Percentiles rank a stretch among this genome's conserved stretches.
Evolutionary conservation across 2,113 vertebrate species (phyloP).

Genomic region (Podilymbus podiceps): DNA sequence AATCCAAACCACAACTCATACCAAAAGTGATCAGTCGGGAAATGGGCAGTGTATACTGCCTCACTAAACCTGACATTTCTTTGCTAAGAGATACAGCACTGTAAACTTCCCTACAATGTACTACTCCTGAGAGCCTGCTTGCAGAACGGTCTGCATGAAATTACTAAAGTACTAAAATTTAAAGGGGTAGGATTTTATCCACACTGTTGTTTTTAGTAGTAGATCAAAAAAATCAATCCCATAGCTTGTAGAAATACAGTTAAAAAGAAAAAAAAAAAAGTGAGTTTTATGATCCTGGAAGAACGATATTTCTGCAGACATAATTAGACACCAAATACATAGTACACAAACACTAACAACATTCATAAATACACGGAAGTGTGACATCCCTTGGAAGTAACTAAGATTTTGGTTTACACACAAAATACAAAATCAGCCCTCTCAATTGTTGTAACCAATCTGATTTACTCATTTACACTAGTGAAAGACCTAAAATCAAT

Average conservation of each 20-base stretch:
- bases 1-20: neutral
- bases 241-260: neutral
- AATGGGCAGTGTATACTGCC: neutral
- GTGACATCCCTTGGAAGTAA: neutral
- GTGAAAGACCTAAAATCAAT: neutral
- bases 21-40: neutral
- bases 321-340: neutral
- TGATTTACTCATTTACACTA: neutral
- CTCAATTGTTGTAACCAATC: neutral
- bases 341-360: neutral
- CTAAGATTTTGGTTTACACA: rapidly evolving
- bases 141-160: neutral
- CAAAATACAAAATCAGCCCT: neutral
- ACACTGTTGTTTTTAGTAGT: neutral
- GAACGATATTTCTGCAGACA: neutral
- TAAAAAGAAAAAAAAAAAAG: neutral
- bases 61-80: neutral
- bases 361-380: neutral
- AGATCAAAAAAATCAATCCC: neutral
- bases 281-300: neutral
- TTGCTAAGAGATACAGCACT: neutral
- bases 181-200: neutral
- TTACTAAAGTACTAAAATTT: constrained; percentile 24
- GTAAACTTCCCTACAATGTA: neutral
- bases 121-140: neutral